Evolutionary conservation across 53 echinoderm and acorn worm genomes (phyloP), one percentile per base, ranked within the genome.

Genomic region (Luidia sarsii): DNA sequence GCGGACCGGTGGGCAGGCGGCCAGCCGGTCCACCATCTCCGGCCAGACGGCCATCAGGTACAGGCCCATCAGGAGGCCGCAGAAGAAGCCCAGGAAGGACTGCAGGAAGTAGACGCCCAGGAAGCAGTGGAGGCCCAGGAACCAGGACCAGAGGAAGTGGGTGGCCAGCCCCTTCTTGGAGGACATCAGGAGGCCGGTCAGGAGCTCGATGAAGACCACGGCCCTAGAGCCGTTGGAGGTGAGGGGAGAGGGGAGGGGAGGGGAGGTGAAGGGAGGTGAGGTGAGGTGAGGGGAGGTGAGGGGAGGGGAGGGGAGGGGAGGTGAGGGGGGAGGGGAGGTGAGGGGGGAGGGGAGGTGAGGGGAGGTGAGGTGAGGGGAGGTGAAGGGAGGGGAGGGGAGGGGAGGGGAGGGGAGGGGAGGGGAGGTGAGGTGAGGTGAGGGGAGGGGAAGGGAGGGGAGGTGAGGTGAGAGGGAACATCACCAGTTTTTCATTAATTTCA

Each of bases 91-190:
- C 0, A 85, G 48, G 80, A 82, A 94, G 11, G 85, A 36, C 3
- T 52, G 48, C 13, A 97, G 77, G 68, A 86, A 93, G 75, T 90
- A 89, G 13, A 97, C n/a, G 15, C 89, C 93, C 0, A 93, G 21
- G 14, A 85, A 80, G 45, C 83, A 68, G 84, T 97, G 97, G 3
- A 91, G 64, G 22, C 97, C 92, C 4, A 97, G 48, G 57, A 97
- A 93, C 97, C 97, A 97, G 54, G 80, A 65, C 97, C 97, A 97
- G 3, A 97, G 82, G 70, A 92, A 97, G 81, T 97, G 83, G 53
- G 83, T 83, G 10, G 79, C 51, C 0, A 97, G 65, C 13, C 84
- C 83, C 33, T 83, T 82, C 72, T 97, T 97, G 82, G 91, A 90
- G 24, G 97, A 92, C 25, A 97, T 38, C 18, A 97, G 67, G 22